A percentile compares a stretch with the other conserved stretches of the same genome.
Evolutionary conservation across 1,140 invertebrate genomes (phyloP).

Genomic region (Brachionus calyciflorus): DNA sequence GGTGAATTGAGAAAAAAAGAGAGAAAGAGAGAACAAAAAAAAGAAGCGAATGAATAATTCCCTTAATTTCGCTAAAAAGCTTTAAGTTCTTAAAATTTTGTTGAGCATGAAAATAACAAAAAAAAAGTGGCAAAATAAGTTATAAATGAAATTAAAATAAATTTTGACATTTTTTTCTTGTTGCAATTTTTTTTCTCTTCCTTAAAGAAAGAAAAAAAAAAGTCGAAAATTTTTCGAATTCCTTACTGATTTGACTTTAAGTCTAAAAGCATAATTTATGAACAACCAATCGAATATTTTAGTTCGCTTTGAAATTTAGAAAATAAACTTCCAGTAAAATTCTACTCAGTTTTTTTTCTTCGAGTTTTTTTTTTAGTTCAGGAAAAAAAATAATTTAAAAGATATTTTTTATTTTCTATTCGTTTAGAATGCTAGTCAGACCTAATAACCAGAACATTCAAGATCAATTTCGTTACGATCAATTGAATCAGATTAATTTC

Average conservation of each 20-base stretch:
- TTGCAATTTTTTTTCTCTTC: too few relatives aligned
- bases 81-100: neutral
- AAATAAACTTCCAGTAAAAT: neutral
- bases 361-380: neutral
- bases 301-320: conserved; percentile 6
- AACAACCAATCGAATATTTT: neutral
- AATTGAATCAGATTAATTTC: neutral
- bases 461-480: conserved; percentile 4
- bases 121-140: neutral
- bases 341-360: neutral
- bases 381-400: too few relatives aligned
- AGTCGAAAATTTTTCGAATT: neutral
- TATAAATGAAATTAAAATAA: conserved; percentile 37
- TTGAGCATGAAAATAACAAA: conserved; percentile 9
- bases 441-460: neutral
- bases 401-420: neutral
- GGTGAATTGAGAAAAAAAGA: conserved; percentile 2
- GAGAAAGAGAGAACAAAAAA: too few relatives aligned
- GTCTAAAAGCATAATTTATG: conserved; percentile 20
- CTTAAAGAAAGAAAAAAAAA: too few relatives aligned
- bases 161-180: conserved; percentile 37
- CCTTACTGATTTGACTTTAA: neutral
- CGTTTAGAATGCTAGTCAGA: neutral
- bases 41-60: too few relatives aligned
- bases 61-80: conserved; percentile 16